phyloP scores from a whole-genome alignment of 2,888 invertebrate genomes.

The Cephus rjabovi region DNA sequence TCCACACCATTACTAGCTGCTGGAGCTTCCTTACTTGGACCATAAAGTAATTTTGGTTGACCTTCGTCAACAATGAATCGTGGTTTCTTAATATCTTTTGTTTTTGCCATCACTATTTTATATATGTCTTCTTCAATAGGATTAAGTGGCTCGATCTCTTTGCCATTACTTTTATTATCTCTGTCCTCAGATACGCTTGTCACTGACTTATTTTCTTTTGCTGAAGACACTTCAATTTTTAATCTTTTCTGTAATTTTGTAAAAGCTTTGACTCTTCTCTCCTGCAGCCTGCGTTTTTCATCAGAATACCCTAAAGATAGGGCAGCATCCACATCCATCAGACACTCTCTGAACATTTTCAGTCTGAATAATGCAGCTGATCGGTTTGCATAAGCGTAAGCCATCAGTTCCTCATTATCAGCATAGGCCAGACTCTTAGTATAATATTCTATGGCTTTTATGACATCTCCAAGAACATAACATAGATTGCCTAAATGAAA shows the following conservation, averaged over 20 bases:
- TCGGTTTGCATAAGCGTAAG: slow-evolving; percentile 60
- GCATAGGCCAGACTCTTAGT: slow-evolving; percentile 61
- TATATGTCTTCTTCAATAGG: slow-evolving; percentile 17
- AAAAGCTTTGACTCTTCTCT: slow-evolving; percentile 55
- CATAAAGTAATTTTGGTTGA: slow-evolving; percentile 42
- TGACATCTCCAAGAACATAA: slow-evolving; percentile 59
- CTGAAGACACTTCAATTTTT: not conserved
- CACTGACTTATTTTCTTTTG: no score
- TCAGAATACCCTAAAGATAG: slow-evolving; percentile 54
- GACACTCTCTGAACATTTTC: slow-evolving; percentile 55
- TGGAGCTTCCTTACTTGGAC: slow-evolving; percentile 53
- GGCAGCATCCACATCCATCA: slow-evolving; percentile 59
- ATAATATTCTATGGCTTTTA: slow-evolving; percentile 59
- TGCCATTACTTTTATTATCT: no score
- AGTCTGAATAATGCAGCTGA: slow-evolving; percentile 61
- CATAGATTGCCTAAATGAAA: slow-evolving; percentile 52
- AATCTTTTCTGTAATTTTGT: slow-evolving; percentile 38
- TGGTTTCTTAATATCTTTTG: slow-evolving; percentile 21
- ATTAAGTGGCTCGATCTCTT: slow-evolving; percentile 26
- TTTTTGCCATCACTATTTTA: not conserved
- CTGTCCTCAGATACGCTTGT: no score
- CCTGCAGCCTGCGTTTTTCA: slow-evolving; percentile 50
- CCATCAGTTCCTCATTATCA: slow-evolving; percentile 49
- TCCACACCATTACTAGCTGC: slow-evolving; percentile 51
- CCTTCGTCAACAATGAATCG: slow-evolving; percentile 49